phyloP scores from a whole-genome alignment of 2,113 vertebrate species.

The Ophiodon elongatus region DNA sequence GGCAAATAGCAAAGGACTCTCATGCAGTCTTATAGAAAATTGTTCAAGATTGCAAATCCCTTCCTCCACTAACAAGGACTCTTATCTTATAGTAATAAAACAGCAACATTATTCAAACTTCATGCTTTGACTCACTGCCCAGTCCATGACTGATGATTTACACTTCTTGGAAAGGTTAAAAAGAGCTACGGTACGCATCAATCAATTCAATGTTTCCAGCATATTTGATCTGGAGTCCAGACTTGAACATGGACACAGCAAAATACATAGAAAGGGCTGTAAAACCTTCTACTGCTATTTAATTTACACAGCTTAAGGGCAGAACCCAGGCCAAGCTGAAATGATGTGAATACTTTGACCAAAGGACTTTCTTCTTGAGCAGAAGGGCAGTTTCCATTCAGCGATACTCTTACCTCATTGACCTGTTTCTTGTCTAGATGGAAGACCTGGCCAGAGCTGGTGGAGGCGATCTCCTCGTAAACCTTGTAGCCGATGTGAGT shows the following conservation, averaged over 20 bases:
- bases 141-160: constrained; percentile 51
- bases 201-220: constrained; percentile 57
- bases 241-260: constrained; percentile 17
- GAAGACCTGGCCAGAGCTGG: constrained; percentile 98
- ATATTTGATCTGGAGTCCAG: constrained; percentile 50
- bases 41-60: not conserved
- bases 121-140: constrained; percentile 9
- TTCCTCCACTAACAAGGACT: not conserved
- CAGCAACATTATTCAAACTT: constrained; percentile 24
- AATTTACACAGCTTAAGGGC: constrained; percentile 29
- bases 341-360: constrained; percentile 13
- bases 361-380: not conserved
- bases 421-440: constrained; percentile 99
- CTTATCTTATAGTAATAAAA: constrained; percentile 36
- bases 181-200: constrained; percentile 40
- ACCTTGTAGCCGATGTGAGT: constrained; percentile 94
- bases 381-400: not conserved
- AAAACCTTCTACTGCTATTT: constrained; percentile 39
- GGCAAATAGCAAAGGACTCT: not conserved
- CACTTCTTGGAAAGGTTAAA: constrained; percentile 56
- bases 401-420: constrained; percentile 91
- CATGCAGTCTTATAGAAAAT: constrained; percentile 3
- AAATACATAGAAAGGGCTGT: constrained; percentile 32
- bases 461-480: constrained; percentile 99
- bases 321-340: constrained; percentile 9